Evolutionary conservation across 2,888 invertebrate genomes (phyloP), one percentile per base, ranked within the genome.

Genomic region (Pyralis farinalis): DNA sequence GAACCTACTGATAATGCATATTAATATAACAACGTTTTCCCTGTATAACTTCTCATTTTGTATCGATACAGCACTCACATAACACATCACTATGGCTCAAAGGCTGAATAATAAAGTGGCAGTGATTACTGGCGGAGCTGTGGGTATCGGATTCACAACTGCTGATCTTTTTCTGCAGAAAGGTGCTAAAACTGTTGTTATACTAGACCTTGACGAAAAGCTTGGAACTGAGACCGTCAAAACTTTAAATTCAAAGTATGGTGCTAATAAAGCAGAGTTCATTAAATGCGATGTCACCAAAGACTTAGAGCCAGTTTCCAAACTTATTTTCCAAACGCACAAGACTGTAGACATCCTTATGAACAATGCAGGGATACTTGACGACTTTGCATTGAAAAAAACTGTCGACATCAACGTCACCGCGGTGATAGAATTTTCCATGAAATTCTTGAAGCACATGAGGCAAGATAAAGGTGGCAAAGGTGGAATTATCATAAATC

Each of bases 401-500:
- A 75, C 71, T 0, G 68, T 80, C 4, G 69, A 68, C 21, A 72
- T 85, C 6, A 91, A 91, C 25, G 65, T 73, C 0, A 63, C 59
- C 4, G 69, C 66, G 1, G 39, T 80, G 0, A 56, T 73, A 2
- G 68, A 71, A 30, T 81, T 90, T 53, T 85, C 86, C 0, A 52
- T 90, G n/a, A 77, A 91, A 27, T 92, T 89, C 34, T 80, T 91
- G 62, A 81, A 92, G 40, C 84, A 90, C 58, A 90, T 92, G 90
- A 80, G 91, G n/a, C 86, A 71, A 32, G 84, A 91, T 45, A 86
- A 80, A 39, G 85, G 89, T 0, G 91, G 91, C 0, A 70, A 75
- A 27, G 93, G 93, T 7, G 93, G 93, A 0, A 87, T 90, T 0
- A 90, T 94, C 34, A 81, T 94, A n/a, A 94, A 94, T 61, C 76